A percentile compares a stretch with the other conserved stretches of the same genome.
phyloP scores from a whole-genome alignment of 2,888 invertebrate genomes.

The Caenorhabditis uteleia region DNA sequence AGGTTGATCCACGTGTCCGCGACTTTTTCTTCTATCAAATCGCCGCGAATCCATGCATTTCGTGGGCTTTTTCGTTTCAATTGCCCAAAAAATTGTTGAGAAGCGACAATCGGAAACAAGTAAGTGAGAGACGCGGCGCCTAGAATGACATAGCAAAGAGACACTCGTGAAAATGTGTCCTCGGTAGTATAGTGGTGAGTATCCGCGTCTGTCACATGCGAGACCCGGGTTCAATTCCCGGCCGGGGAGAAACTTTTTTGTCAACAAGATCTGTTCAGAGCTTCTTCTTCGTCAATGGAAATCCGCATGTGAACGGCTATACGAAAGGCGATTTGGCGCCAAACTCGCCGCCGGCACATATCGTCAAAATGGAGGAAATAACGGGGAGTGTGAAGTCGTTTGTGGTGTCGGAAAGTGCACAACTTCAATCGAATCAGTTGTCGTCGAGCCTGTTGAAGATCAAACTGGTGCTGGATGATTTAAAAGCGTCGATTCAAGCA shows the following conservation, averaged over 20 bases:
- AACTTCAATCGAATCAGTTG: background rate
- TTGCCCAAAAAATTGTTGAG: constrained; percentile 42
- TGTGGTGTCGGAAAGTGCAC: constrained; percentile 19
- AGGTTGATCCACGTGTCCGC: constrained; percentile 53
- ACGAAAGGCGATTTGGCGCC: constrained; percentile 19
- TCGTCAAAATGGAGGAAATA: constrained; percentile 61
- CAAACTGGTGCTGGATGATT: constrained; percentile 32
- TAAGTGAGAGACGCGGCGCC: no score
- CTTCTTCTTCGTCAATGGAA: constrained; percentile 39
- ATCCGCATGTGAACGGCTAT: constrained; percentile 24
- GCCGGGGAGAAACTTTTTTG: constrained; percentile 58
- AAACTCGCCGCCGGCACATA: constrained; percentile 38
- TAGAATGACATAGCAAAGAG: background rate
- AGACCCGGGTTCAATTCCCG: constrained; percentile 67
- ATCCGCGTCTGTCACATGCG: constrained; percentile 68
- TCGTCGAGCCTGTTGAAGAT: constrained; percentile 24
- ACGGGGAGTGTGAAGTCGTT: constrained; percentile 43
- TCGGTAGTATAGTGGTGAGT: constrained; percentile 61
- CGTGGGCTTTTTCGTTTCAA: constrained; percentile 63
- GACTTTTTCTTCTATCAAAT: constrained; percentile 59
- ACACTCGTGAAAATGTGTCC: constrained; percentile 29
- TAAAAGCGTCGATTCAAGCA: constrained; percentile 37
- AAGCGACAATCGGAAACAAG: constrained; percentile 33
- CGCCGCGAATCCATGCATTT: constrained; percentile 52
- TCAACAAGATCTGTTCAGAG: no score